Conservation (phyloP, 2,797 vertebrate genomes). For the Notamacropus eugenii region DNA sequence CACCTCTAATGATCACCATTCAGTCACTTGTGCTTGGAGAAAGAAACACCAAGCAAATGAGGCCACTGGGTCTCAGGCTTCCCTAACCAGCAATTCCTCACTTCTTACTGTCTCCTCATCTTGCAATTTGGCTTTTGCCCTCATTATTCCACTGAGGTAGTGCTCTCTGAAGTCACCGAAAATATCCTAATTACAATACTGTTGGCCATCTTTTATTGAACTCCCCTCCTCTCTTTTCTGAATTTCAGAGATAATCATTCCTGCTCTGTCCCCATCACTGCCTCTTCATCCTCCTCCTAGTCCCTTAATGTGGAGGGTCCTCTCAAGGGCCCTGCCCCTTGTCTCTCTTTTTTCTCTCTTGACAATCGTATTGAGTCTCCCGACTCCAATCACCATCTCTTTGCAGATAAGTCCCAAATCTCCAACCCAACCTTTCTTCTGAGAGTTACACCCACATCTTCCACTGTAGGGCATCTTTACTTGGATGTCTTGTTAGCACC, state of each 20-base stretch:
- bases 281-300: background rate
- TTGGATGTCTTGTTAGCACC: background rate
- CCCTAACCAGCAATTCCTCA: background rate
- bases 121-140: background rate
- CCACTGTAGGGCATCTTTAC: background rate
- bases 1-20: background rate
- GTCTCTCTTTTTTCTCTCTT: background rate
- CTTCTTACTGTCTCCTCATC: background rate
- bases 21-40: background rate
- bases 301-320: background rate
- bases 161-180: background rate
- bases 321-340: background rate
- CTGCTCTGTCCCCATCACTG: too few relatives aligned
- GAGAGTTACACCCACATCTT: background rate
- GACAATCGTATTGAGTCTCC: too few relatives aligned
- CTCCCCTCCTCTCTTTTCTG: background rate
- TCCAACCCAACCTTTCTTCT: background rate
- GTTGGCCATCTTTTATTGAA: background rate
- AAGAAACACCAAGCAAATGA: background rate
- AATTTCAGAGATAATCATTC: background rate
- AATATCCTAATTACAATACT: background rate
- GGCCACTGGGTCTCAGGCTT: background rate
- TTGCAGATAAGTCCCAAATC: background rate
- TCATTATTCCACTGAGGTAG: background rate
- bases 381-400: too few relatives aligned